Percentiles rank a stretch among this genome's conserved stretches.
phyloP scores from a whole-genome alignment of 2,113 vertebrate genomes.

The Bothrops jararaca region DNA sequence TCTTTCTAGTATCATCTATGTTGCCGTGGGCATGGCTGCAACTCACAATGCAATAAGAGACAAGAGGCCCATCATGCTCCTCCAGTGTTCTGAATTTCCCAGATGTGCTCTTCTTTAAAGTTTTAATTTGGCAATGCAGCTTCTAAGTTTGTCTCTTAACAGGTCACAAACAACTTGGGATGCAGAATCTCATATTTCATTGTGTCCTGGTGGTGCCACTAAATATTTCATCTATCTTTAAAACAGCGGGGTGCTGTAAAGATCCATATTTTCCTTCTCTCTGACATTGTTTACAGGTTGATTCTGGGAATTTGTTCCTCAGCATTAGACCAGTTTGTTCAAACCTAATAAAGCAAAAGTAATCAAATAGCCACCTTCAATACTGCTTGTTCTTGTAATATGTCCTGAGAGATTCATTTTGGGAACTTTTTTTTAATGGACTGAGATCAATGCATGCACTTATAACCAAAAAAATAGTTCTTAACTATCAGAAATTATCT shows the following conservation, averaged over 20 bases:
- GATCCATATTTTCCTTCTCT: conserved; percentile 21
- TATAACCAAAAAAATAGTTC: not conserved
- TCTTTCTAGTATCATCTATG: conserved; percentile 50
- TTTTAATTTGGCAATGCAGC: conserved; percentile 77
- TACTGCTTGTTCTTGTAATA: conserved; percentile 16
- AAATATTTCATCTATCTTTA: conserved; percentile 77
- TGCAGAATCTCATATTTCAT: conserved; percentile 73
- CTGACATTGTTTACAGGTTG: conserved; percentile 50
- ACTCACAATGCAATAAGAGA: conserved; percentile 67
- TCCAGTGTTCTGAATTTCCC: conserved; percentile 73
- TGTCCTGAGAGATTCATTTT: conserved; percentile 12
- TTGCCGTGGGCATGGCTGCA: conserved; percentile 46
- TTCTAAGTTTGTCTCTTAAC: conserved; percentile 73
- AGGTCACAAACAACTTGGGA: conserved; percentile 76
- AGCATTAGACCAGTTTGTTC: conserved; percentile 46
- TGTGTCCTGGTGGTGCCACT: conserved; percentile 65
- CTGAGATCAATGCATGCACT: not conserved
- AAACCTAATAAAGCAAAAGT: conserved; percentile 54
- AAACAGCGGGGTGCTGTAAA: conserved; percentile 48
- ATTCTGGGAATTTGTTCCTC: conserved; percentile 47
- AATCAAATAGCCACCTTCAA: conserved; percentile 35
- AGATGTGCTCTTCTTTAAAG: conserved; percentile 70
- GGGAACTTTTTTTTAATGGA: not conserved
- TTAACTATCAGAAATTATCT: not conserved
- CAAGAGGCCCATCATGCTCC: conserved; percentile 69